Conservation (phyloP, 2,797 vertebrate genomes). For the Orestias chungarensis region DNA sequence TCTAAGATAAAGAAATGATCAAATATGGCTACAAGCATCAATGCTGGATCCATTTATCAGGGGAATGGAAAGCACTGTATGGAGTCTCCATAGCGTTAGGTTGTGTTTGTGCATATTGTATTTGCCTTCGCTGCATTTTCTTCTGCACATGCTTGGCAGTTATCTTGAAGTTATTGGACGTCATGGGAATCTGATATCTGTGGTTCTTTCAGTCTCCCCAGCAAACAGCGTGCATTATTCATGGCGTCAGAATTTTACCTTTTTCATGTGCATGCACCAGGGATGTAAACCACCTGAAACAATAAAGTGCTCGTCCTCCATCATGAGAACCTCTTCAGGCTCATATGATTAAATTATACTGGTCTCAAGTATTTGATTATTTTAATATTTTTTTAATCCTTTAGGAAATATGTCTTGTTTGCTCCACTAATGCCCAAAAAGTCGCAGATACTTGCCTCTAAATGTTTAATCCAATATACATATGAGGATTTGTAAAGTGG, state of each 20-base stretch:
- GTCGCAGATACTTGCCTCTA: not conserved
- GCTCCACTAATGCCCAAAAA: slow-evolving; percentile 6
- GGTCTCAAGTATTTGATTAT: slow-evolving; percentile 50
- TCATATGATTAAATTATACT: slow-evolving; percentile 56
- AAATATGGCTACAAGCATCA: slow-evolving; percentile 28
- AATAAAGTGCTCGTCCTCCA: slow-evolving; percentile 49
- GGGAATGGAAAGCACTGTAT: slow-evolving; percentile 31
- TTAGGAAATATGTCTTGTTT: slow-evolving; percentile 41
- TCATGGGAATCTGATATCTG: slow-evolving; percentile 51
- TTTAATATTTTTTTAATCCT: no score
- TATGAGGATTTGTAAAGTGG: not conserved
- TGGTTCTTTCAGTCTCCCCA: slow-evolving; percentile 35
- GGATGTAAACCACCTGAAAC: slow-evolving; percentile 41
- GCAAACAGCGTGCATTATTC: slow-evolving; percentile 76
- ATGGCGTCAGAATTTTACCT: slow-evolving; percentile 60
- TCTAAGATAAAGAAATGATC: slow-evolving; percentile 43
- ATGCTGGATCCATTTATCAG: slow-evolving; percentile 8
- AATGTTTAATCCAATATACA: not conserved
- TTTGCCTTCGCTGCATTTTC: slow-evolving; percentile 26
- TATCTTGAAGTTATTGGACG: slow-evolving; percentile 53
- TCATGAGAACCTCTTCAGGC: slow-evolving; percentile 61
- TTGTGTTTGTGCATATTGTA: slow-evolving; percentile 45
- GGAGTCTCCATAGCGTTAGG: slow-evolving; percentile 6
- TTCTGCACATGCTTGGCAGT: slow-evolving; percentile 32
- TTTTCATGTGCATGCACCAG: slow-evolving; percentile 62